Conservation (phyloP, 2,888 invertebrate genomes). For the Lordiphosa fenestrarum region DNA sequence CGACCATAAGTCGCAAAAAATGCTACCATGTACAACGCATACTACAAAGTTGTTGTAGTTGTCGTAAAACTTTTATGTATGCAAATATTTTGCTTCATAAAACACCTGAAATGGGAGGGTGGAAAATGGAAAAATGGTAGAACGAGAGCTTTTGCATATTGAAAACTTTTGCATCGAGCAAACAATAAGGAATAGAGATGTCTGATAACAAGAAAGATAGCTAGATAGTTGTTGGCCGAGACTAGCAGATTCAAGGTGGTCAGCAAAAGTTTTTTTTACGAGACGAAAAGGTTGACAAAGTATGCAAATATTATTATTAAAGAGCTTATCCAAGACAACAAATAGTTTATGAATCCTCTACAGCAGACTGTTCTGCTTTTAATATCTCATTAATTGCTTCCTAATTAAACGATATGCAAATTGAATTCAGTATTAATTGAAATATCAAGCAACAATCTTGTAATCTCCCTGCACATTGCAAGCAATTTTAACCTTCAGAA, state of each 20-base stretch:
- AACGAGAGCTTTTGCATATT: constrained; percentile 54
- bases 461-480: not conserved
- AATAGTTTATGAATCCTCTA: too few species aligned
- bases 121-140: not conserved
- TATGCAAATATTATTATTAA: not conserved
- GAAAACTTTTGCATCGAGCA: constrained; percentile 62
- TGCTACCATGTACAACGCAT: constrained; percentile 32
- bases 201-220: constrained; percentile 45
- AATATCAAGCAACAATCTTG: not conserved
- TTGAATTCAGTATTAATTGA: too few species aligned
- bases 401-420: too few species aligned
- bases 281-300: not conserved
- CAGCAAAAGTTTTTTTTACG: constrained; percentile 2
- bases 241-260: not conserved
- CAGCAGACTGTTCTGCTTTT: not conserved
- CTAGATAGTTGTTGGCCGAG: constrained; percentile 4
- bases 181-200: constrained; percentile 44
- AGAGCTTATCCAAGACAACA: not conserved
- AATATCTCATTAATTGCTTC: not conserved
- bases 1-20: constrained; percentile 54
- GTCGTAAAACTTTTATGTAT: constrained; percentile 67
- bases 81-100: constrained; percentile 64
- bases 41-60: constrained; percentile 24
- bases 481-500: not conserved
- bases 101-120: constrained; percentile 51